Conservation (phyloP, 1,140 invertebrate species). For the Mercenaria mercenaria region DNA sequence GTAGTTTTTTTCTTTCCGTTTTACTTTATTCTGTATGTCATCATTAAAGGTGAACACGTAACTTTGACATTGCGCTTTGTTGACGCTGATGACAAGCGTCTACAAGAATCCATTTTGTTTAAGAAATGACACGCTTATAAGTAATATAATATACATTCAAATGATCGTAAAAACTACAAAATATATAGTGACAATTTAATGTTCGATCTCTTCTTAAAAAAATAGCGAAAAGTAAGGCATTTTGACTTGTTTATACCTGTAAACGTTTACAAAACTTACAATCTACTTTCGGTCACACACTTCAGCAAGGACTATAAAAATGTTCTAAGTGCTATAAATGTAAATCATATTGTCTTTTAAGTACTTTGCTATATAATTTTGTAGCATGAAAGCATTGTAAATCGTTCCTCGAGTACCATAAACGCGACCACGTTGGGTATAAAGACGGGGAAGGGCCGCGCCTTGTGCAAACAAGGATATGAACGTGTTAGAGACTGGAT, state of each 20-base stretch:
- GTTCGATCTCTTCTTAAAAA: too few species aligned
- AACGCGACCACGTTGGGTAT: not conserved
- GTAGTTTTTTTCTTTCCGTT: too few species aligned
- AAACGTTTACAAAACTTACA: not conserved
- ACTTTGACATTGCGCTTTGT: too few species aligned
- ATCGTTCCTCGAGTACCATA: constrained; percentile 42
- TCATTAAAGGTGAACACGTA: too few species aligned
- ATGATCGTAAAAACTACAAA: not conserved
- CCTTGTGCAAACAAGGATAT: not conserved
- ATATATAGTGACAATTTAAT: not conserved
- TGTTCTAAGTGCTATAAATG: constrained; percentile 18
- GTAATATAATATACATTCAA: too few species aligned
- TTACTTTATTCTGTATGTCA: too few species aligned
- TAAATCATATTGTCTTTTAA: constrained; percentile 57
- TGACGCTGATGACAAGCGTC: too few species aligned
- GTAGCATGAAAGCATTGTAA: constrained; percentile 40
- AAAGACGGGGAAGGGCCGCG: not conserved
- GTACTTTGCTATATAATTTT: not conserved
- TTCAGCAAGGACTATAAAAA: constrained; percentile 3
- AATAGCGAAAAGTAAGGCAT: not conserved
- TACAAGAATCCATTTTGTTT: too few species aligned
- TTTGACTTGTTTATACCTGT: not conserved
- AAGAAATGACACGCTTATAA: too few species aligned
- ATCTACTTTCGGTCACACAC: constrained; percentile 1
- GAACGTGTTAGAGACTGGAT: not conserved